Percentiles rank a stretch among this genome's conserved stretches.
Evolutionary conservation across 2,113 vertebrate species (phyloP).

Genomic region (Plestiodon gilberti): DNA sequence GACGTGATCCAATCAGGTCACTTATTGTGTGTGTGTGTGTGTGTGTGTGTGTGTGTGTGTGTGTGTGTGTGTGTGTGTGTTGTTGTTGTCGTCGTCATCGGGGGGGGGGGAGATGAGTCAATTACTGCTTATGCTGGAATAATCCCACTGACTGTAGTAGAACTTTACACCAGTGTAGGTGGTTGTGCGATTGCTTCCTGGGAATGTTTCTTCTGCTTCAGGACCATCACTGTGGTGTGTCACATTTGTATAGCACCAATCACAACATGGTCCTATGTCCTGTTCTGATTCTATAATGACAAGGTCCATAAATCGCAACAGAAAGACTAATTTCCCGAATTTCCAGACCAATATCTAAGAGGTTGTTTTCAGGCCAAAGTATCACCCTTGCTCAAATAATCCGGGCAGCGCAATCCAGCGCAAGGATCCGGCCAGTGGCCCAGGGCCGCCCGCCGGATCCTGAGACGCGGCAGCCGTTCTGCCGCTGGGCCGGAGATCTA

Average conservation of each 20-base stretch:
- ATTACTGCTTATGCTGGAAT: background rate
- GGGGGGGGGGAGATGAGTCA: background rate
- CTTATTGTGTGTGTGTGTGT: background rate
- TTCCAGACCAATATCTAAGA: background rate
- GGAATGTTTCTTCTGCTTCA: background rate
- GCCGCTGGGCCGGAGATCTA: too few relatives aligned
- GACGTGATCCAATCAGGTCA: slow-evolving; percentile 43
- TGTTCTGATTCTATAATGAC: background rate
- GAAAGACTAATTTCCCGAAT: background rate
- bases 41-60: too few relatives aligned
- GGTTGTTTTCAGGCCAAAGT: background rate
- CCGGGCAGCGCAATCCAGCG: too few relatives aligned
- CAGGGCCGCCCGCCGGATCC: too few relatives aligned
- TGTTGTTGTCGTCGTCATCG: too few relatives aligned
- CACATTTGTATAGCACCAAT: background rate
- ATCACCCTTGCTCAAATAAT: background rate
- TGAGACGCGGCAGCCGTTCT: too few relatives aligned
- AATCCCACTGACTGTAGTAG: background rate
- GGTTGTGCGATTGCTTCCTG: background rate
- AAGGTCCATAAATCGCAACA: background rate
- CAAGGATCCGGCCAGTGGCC: too few relatives aligned
- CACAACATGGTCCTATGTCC: background rate
- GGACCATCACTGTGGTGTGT: background rate
- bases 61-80: too few relatives aligned
- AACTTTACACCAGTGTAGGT: background rate